Evolutionary conservation across 2,113 vertebrate genomes (phyloP).

Genomic region (Nothocercus nigrocapillus): DNA sequence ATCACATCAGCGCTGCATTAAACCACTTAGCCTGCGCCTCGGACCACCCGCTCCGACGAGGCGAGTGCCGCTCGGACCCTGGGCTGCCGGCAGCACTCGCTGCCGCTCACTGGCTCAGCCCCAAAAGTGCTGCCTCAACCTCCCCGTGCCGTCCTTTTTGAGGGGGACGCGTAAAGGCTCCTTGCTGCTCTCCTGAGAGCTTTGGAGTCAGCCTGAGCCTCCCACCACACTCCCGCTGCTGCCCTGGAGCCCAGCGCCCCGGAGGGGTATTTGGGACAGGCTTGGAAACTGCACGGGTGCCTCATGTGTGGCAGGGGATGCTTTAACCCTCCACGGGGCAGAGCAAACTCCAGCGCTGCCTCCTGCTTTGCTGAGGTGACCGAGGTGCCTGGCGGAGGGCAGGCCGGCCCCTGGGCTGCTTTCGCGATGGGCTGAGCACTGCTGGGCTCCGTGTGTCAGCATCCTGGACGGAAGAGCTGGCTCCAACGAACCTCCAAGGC

Average conservation of each 20-base stretch:
- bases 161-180: too few species aligned
- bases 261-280: background rate
- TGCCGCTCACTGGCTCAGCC: background rate
- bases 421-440: background rate
- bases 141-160: fast-evolving
- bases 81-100: background rate
- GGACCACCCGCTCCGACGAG: background rate
- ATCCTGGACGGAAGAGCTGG: background rate
- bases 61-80: background rate
- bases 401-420: background rate
- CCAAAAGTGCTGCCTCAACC: fast-evolving
- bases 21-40: background rate
- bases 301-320: background rate
- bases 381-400: fast-evolving
- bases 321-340: background rate
- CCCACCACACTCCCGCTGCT: too few species aligned
- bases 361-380: fast-evolving
- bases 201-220: too few species aligned
- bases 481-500: background rate
- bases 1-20: background rate
- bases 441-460: fast-evolving
- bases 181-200: too few species aligned
- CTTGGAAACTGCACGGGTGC: background rate
- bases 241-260: too few species aligned
- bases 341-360: background rate